These are phyloP conservation scores for Anguilla pacifica DNA, from an alignment of 2,797 vertebrate genomes.

Conservation along the genomic window DNA sequence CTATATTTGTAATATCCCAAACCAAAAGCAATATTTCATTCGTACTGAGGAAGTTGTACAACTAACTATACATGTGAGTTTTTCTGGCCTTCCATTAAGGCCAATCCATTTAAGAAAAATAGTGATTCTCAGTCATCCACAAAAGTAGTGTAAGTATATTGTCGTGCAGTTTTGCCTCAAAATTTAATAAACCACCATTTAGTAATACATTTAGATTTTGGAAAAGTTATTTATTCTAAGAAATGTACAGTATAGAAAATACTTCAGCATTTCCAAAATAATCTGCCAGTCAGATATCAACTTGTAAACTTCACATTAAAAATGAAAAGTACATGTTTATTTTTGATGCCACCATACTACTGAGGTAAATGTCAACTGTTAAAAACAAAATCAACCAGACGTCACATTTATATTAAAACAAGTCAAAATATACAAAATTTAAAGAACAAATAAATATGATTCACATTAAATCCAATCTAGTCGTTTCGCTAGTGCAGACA, in stretches of 20 bases:
- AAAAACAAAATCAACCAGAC: constrained; percentile 59
- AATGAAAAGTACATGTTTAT: constrained; percentile 58
- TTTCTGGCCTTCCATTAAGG: not conserved
- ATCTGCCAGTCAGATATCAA: constrained; percentile 75
- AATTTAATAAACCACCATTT: constrained; percentile 7
- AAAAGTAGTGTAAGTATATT: not conserved
- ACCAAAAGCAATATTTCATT: not conserved
- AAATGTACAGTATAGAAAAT: constrained; percentile 82
- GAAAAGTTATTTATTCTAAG: constrained; percentile 80
- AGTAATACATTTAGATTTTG: constrained; percentile 39
- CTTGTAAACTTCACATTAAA: constrained; percentile 71
- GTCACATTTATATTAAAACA: constrained; percentile 52
- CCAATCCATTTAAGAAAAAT: not conserved
- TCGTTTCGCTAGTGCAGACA: constrained; percentile 72
- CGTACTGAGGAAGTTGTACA: not conserved
- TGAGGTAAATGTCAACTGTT: constrained; percentile 71
- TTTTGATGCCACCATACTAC: constrained; percentile 63
- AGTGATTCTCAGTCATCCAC: not conserved
- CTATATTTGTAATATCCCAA: not conserved
- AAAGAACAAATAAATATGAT: constrained; percentile 81
- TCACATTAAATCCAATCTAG: constrained; percentile 76
- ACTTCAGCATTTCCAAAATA: constrained; percentile 78
- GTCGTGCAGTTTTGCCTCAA: not conserved
- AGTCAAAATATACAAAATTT: constrained; percentile 70
- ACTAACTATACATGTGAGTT: not conserved